Evolutionary conservation across 2,797 vertebrate species (phyloP), one percentile per base, ranked within the genome.

Genomic region (Enteromius treurensis): DNA sequence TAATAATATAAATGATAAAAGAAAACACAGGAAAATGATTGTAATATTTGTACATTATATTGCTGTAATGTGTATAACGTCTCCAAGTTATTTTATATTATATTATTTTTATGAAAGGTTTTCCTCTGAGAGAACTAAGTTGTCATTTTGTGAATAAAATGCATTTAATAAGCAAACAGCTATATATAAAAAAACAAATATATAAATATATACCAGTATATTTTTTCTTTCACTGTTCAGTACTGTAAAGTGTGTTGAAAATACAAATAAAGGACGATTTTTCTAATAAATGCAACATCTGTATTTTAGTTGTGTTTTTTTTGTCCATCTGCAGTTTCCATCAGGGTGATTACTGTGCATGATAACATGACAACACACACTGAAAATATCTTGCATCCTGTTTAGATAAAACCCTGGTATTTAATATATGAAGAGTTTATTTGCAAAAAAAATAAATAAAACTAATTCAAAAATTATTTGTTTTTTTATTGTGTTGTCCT

Each of bases 21-120:
- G 81, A 90, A 94, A 93, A 92, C 89, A 92, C 92, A 89, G 92
- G 93, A 90, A 95, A 94, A 94, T 94, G 94, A 96, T 96, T 96
- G 95, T 96, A 95, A 96, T 95, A 95, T 95, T 95, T 96, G 95
- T 95, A 95, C 93, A 95, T 95, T 85, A 95, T 91, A 91, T 95
- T 93, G 94, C 92, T 94, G 94, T 95, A 94, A 94, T 92, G 94
- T 95, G 94, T 94, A 94, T 93, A 95, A 95, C 95, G 95, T 95
- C 93, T 95, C 92, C 90, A 90, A 93, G 94, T 95, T 96, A 95
- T 95, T 95, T 95, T 95, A 94, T 95, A 95, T 95, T 95, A 95
- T 95, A 95, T 95, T 95, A 95, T 95, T 95, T 95, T 95, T 96
- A 95, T 95, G 94, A 95, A 92, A 92, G 92, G 91, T 94, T 93